phyloP scores from a whole-genome alignment of 2,113 vertebrate species.

The Mustela lutreola region DNA sequence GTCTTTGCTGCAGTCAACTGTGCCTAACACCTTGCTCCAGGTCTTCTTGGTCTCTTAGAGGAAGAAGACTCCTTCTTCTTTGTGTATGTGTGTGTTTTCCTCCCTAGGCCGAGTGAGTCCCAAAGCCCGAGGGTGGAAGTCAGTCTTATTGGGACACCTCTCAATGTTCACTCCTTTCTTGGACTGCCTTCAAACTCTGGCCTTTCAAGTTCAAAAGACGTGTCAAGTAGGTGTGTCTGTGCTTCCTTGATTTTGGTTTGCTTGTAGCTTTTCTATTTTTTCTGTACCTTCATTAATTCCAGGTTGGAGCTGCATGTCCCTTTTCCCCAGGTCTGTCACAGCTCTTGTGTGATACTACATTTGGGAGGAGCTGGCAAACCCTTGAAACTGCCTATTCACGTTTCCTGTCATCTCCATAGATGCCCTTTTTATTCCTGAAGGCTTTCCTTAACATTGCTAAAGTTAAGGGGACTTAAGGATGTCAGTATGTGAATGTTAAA shows the following conservation, averaged over 20 bases:
- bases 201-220: constrained; percentile 66
- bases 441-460: neutral
- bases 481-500: neutral
- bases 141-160: constrained; percentile 45
- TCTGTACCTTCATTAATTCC: constrained; percentile 41
- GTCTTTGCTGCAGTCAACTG: neutral
- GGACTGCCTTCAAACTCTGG: constrained; percentile 56
- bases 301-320: neutral
- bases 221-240: constrained; percentile 55
- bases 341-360: neutral
- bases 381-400: neutral
- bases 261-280: constrained; percentile 23
- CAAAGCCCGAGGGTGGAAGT: constrained; percentile 20
- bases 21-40: neutral
- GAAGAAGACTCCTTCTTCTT: neutral
- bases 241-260: constrained; percentile 38
- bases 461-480: neutral
- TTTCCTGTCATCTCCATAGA: neutral
- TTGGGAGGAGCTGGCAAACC: neutral
- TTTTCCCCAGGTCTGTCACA: neutral
- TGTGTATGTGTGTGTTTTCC: neutral
- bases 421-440: constrained; percentile 7
- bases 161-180: constrained; percentile 61
- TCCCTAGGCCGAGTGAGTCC: neutral
- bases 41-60: neutral